Conservation (phyloP, 2,113 vertebrate species). For the Isichthys henryi region DNA sequence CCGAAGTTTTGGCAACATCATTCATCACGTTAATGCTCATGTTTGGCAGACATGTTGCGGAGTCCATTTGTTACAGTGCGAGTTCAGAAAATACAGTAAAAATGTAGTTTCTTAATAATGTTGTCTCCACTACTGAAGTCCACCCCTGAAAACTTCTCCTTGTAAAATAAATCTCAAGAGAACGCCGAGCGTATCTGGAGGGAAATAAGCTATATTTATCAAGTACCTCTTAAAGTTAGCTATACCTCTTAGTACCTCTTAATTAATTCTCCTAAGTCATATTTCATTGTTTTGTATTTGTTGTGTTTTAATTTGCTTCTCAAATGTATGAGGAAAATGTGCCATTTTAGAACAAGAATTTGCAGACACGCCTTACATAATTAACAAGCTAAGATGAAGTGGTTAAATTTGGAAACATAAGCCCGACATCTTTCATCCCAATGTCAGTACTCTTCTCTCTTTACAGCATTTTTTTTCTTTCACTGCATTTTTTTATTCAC, state of each 20-base stretch:
- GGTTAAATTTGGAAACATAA: background rate
- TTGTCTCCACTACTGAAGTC: background rate
- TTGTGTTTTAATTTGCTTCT: background rate
- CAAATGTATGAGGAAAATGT: background rate
- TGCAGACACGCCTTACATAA: background rate
- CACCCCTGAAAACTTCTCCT: background rate
- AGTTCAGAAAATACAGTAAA: background rate
- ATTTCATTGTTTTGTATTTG: background rate
- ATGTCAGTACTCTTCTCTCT: background rate
- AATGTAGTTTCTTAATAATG: conserved; percentile 10
- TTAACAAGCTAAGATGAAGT: background rate
- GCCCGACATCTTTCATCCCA: background rate
- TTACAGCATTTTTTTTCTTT: background rate
- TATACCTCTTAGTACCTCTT: no score
- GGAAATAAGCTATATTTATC: background rate
- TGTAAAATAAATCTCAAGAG: background rate
- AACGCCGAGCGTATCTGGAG: background rate
- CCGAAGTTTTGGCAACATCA: conserved; percentile 16
- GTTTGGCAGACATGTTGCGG: background rate
- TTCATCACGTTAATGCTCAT: conserved; percentile 20
- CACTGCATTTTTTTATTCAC: background rate
- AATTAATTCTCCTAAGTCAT: background rate
- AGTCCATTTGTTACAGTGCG: background rate
- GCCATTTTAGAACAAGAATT: background rate
- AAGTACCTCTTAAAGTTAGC: background rate